Percentiles rank a stretch among this genome's conserved stretches.
Conservation (phyloP, 2,113 vertebrate species). For the Deroptyus accipitrinus region DNA sequence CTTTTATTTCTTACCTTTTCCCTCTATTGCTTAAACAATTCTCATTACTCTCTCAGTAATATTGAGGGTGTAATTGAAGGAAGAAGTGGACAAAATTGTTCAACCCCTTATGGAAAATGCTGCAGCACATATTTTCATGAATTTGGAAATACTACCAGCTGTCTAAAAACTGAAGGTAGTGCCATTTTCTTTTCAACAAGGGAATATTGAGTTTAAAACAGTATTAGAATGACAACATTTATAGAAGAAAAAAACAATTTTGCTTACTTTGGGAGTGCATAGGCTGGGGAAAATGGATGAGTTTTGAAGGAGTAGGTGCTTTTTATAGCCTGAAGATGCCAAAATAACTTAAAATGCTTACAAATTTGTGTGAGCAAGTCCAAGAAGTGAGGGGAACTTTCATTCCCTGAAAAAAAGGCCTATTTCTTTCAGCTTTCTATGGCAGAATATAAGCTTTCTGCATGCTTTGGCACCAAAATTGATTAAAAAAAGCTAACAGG, state of each 20-base stretch:
- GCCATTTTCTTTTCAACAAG: neutral
- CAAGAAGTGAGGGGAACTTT: neutral
- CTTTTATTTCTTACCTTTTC: slow-evolving; percentile 22
- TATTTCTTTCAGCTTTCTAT: neutral
- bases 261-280: neutral
- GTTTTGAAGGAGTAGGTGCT: neutral
- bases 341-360: slow-evolving; percentile 16
- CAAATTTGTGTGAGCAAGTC: neutral
- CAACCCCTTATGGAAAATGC: neutral
- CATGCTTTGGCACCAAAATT: neutral
- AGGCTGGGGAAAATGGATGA: neutral
- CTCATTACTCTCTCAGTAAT: neutral
- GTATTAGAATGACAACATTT: neutral
- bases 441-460: neutral
- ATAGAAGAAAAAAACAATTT: neutral
- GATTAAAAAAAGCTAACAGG: neutral
- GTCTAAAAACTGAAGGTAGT: neutral
- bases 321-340: neutral
- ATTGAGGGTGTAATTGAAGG: slow-evolving; percentile 17
- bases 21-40: neutral
- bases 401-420: neutral
- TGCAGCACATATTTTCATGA: neutral
- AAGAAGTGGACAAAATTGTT: slow-evolving; percentile 2
- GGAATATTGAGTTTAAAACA: slow-evolving; percentile 14
- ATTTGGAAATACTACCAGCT: neutral